phyloP scores from a whole-genome alignment of 2,888 invertebrate species.

The Agrilus mali region DNA sequence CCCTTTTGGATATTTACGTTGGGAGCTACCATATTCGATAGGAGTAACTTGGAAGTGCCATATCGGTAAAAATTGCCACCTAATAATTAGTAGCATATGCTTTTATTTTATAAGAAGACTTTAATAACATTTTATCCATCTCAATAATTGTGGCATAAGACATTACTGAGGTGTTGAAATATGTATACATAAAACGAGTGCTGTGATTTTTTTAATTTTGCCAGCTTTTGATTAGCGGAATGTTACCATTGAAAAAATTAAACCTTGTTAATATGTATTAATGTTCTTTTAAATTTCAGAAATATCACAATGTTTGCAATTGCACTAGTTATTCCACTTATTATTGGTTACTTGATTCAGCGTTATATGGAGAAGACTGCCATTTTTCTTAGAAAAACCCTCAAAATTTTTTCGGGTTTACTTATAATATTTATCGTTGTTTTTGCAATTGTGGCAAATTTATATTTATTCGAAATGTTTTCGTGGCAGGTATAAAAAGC shows the following conservation, averaged over 20 bases:
- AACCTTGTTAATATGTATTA: too few relatives aligned
- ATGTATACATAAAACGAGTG: too few relatives aligned
- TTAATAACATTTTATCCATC: too few relatives aligned
- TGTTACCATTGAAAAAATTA: too few relatives aligned
- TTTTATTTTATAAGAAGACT: too few relatives aligned
- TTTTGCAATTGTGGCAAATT: slow-evolving; percentile 80
- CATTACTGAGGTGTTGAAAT: too few relatives aligned
- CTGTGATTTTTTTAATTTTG: too few relatives aligned
- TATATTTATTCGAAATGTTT: slow-evolving; percentile 79
- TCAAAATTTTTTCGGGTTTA: slow-evolving; percentile 72
- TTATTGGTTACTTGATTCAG: slow-evolving; percentile 55
- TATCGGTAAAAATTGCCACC: slow-evolving; percentile 37
- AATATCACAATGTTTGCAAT: slow-evolving; percentile 61
- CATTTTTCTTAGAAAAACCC: slow-evolving; percentile 58
- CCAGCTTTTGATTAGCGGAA: too few relatives aligned
- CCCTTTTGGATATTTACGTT: slow-evolving; percentile 85
- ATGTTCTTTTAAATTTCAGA: too few relatives aligned
- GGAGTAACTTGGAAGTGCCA: slow-evolving; percentile 62
- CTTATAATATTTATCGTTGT: slow-evolving; percentile 72
- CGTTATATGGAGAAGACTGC: slow-evolving; percentile 54
- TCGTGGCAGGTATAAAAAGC: slow-evolving; percentile 68
- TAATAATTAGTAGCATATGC: too few relatives aligned
- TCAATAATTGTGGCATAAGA: too few relatives aligned
- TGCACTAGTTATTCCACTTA: slow-evolving; percentile 65
- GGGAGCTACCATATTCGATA: slow-evolving; percentile 52